A percentile compares a stretch with the other conserved stretches of the same genome.
phyloP scores from a whole-genome alignment of 2,797 vertebrate species.

The Sphaeramia orbicularis region DNA sequence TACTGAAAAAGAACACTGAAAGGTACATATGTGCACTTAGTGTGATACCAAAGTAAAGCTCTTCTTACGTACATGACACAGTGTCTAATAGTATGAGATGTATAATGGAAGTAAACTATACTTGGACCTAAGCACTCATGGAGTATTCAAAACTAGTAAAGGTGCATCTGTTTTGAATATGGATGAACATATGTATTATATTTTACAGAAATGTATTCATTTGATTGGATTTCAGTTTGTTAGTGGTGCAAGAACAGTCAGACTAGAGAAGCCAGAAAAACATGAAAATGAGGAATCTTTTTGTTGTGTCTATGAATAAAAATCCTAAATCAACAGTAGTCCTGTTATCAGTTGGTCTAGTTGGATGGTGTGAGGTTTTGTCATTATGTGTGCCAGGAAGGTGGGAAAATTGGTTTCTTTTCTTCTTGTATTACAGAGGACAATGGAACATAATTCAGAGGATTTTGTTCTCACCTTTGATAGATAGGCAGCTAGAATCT shows the following conservation, averaged over 20 bases:
- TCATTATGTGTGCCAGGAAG: neutral
- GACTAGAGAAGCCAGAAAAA: neutral
- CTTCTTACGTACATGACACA: neutral
- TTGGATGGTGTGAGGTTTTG: neutral
- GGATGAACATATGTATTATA: neutral
- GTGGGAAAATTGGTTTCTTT: too few relatives aligned
- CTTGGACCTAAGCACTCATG: neutral
- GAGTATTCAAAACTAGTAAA: neutral
- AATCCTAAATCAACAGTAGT: too few relatives aligned
- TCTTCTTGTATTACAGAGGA: neutral
- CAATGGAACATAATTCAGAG: neutral
- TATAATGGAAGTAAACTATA: neutral
- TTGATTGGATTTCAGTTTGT: slow-evolving; percentile 1
- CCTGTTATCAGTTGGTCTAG: neutral
- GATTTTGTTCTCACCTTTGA: slow-evolving; percentile 75
- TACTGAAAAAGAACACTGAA: neutral
- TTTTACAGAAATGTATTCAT: slow-evolving; percentile 16
- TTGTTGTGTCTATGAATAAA: slow-evolving; percentile 1
- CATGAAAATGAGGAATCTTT: slow-evolving; percentile 10
- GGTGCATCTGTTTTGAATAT: neutral
- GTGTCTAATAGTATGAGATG: neutral
- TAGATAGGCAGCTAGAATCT: slow-evolving; percentile 84
- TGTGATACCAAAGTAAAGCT: neutral
- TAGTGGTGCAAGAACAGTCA: neutral
- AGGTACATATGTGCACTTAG: neutral